A percentile compares a stretch with the other conserved stretches of the same genome.
Conservation (phyloP, 53 echinoderm and acorn worm genomes). For the Paelopatides confundens region DNA sequence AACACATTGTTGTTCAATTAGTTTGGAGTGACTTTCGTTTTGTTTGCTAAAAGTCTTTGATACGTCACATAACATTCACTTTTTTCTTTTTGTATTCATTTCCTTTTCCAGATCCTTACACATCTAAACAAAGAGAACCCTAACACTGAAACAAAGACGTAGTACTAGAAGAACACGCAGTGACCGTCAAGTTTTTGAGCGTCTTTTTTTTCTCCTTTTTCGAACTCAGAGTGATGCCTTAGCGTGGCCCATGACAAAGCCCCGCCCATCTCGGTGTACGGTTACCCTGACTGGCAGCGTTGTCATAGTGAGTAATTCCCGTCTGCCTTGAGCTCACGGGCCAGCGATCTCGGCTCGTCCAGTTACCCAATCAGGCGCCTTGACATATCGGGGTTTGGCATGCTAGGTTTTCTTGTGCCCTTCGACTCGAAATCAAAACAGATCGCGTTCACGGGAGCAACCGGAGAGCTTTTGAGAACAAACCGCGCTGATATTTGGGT, state of each 20-base stretch:
- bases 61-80: too few species aligned
- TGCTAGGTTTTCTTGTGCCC: conserved; percentile 67
- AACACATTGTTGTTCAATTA: too few species aligned
- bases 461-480: conserved; percentile 47
- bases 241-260: conserved; percentile 63
- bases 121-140: conserved; percentile 36
- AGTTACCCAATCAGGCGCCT: conserved; percentile 90
- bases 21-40: too few species aligned
- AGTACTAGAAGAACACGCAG: not conserved
- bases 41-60: too few species aligned
- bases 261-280: conserved; percentile 93
- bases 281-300: conserved; percentile 99
- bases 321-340: conserved; percentile 96
- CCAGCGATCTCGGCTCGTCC: conserved; percentile 88
- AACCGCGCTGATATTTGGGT: conserved; percentile 52
- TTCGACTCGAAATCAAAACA: conserved; percentile 73
- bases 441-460: conserved; percentile 53
- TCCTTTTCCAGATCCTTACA: not conserved
- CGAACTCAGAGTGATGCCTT: conserved; percentile 10
- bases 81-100: not conserved
- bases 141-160: conserved; percentile 33
- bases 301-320: conserved; percentile 94
- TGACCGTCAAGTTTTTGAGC: not conserved
- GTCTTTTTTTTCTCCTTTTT: not conserved
- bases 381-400: conserved; percentile 90